Percentiles rank a stretch among this genome's conserved stretches.
These are phyloP conservation scores for Cryptoprocta ferox DNA, from an alignment of 2,797 vertebrate genomes.

Conservation along the genomic window DNA sequence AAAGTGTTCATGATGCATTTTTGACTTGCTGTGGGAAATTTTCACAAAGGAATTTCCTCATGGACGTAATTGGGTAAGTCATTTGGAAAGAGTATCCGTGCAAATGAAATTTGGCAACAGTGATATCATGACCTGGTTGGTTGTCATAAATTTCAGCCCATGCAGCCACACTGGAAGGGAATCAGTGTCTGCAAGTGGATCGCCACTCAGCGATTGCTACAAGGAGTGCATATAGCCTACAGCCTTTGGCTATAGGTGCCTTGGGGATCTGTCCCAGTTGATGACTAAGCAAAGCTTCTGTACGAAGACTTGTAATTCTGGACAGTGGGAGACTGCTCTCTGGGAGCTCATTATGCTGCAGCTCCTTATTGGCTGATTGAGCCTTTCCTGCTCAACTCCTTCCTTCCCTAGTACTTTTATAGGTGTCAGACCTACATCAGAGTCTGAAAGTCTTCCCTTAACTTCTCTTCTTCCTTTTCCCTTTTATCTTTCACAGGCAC, in stretches of 20 bases:
- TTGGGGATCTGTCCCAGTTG: neutral
- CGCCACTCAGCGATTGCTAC: neutral
- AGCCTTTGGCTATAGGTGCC: neutral
- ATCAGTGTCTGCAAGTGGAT: neutral
- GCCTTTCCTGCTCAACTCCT: neutral
- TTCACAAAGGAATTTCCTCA: neutral
- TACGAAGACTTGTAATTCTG: neutral
- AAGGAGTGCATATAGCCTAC: neutral
- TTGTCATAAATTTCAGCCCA: neutral
- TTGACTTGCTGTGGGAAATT: neutral
- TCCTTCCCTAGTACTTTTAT: neutral
- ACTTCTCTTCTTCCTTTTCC: neutral
- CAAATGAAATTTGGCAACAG: neutral
- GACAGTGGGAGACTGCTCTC: too few relatives aligned
- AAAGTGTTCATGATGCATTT: neutral
- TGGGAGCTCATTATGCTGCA: neutral
- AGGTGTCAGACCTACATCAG: neutral
- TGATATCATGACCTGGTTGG: neutral
- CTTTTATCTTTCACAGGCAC: neutral
- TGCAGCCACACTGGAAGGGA: neutral
- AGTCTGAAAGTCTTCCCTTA: neutral
- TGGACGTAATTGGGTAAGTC: neutral
- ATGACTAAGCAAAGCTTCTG: neutral
- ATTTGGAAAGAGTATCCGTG: neutral
- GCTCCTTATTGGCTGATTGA: accelerated